Evolutionary conservation across 2,888 invertebrate species (phyloP).

Genomic region (Caenorhabditis sp.): DNA sequence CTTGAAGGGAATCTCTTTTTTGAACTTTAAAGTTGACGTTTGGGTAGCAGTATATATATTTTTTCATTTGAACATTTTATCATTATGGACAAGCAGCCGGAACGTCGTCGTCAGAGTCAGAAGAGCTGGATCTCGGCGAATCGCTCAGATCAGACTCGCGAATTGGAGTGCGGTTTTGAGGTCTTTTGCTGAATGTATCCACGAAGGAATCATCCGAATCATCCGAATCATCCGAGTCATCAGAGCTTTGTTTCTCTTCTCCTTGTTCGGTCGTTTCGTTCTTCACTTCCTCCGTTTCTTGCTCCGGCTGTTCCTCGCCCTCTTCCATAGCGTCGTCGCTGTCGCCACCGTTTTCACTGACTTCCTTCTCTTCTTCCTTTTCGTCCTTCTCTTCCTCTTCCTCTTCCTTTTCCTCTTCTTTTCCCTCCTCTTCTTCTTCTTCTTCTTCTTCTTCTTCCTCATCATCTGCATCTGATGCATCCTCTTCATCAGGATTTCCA

Average conservation of each 20-base stretch:
- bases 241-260: not conserved
- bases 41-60: no score
- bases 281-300: not conserved
- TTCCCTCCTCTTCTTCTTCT: not conserved
- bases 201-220: not conserved
- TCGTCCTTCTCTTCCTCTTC: slow-evolving; percentile 2
- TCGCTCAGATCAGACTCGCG: not conserved
- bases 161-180: no score
- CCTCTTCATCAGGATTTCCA: not conserved
- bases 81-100: not conserved
- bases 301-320: not conserved
- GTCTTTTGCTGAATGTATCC: not conserved
- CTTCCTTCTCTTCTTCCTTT: not conserved
- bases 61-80: no score
- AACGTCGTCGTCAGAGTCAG: not conserved
- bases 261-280: not conserved
- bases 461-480: not conserved
- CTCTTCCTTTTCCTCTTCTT: not conserved
- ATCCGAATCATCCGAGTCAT: not conserved
- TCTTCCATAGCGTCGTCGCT: not conserved
- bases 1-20: no score
- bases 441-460: not conserved
- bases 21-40: no score
- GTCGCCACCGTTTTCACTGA: not conserved
- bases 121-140: not conserved